Evolutionary conservation across 2,797 vertebrate genomes (phyloP).

Genomic region (Cossypha niveicapilla): DNA sequence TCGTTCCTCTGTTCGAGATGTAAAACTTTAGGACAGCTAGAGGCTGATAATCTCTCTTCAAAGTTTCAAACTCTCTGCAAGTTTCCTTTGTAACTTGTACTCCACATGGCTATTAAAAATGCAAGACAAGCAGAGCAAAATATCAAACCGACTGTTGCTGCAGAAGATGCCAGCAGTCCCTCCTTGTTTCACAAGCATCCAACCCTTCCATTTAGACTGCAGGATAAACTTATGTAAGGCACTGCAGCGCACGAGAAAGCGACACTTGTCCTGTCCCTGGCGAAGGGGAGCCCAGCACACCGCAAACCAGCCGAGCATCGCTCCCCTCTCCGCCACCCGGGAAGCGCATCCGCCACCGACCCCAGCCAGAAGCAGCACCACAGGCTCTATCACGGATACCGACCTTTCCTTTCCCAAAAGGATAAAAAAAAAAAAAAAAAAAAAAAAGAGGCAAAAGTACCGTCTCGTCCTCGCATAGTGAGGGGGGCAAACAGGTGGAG

Average conservation of each 20-base stretch:
- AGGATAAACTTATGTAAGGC: constrained; percentile 69
- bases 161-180: neutral
- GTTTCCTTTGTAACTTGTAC: neutral
- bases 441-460: constrained; percentile 74
- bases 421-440: constrained; percentile 29
- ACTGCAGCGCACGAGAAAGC: constrained; percentile 48
- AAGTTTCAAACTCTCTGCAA: neutral
- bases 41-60: neutral
- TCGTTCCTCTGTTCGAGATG: neutral
- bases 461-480: constrained; percentile 83
- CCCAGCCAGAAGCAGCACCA: neutral
- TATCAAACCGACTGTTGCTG: neutral
- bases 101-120: neutral
- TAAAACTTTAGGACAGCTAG: neutral
- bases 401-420: neutral
- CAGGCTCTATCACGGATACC: neutral
- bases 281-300: neutral
- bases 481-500: constrained; percentile 77
- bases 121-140: neutral
- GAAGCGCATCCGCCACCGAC: neutral
- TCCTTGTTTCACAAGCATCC: neutral
- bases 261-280: neutral
- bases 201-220: constrained; percentile 5
- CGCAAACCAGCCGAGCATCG: neutral
- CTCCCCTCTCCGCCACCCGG: neutral